Evolutionary conservation across 2,888 invertebrate genomes (phyloP).

Genomic region (Cryptus viduatorius): DNA sequence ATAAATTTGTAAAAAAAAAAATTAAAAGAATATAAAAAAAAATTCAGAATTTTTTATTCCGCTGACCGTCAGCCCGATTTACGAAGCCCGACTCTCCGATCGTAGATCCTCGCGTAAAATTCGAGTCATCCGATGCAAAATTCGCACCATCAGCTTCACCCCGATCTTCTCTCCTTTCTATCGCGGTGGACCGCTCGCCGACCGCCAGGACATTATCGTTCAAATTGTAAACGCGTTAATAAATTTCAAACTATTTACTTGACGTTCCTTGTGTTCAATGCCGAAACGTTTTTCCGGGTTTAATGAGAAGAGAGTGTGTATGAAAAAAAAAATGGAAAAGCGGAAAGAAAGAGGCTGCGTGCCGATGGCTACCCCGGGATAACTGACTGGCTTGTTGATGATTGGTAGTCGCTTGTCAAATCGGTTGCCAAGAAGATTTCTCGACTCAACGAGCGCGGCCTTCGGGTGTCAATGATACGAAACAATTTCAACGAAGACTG

Average conservation of each 20-base stretch:
- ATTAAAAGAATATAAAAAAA: slow-evolving; percentile 37
- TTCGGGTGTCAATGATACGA: slow-evolving; percentile 25
- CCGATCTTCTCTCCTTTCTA: slow-evolving; percentile 11
- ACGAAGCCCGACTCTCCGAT: slow-evolving; percentile 12
- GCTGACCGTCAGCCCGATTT: neutral
- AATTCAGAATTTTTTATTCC: slow-evolving; percentile 16
- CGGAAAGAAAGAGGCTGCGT: slow-evolving; percentile 58
- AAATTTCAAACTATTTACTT: slow-evolving; percentile 38
- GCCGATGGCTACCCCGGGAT: slow-evolving; percentile 59
- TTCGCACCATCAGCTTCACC: slow-evolving; percentile 52
- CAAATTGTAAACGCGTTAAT: slow-evolving; percentile 38
- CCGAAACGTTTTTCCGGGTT: slow-evolving; percentile 31
- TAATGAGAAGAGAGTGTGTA: slow-evolving; percentile 18
- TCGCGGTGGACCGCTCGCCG: slow-evolving; percentile 39
- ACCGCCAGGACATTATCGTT: slow-evolving; percentile 55
- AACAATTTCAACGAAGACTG: slow-evolving; percentile 23
- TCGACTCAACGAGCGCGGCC: slow-evolving; percentile 35
- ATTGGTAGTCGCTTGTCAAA: slow-evolving; percentile 60
- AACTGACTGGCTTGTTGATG: slow-evolving; percentile 64
- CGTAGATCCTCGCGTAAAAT: slow-evolving; percentile 1
- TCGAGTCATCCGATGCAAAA: slow-evolving; percentile 30
- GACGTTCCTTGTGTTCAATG: slow-evolving; percentile 11
- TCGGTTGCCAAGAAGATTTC: slow-evolving; percentile 61
- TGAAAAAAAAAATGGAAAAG: slow-evolving; percentile 43
- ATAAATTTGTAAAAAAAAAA: slow-evolving; percentile 8